A percentile compares a stretch with the other conserved stretches of the same genome.
These are phyloP conservation scores for Amblyteles armatorius DNA, from an alignment of 2,888 invertebrate species.

Conservation along the genomic window DNA sequence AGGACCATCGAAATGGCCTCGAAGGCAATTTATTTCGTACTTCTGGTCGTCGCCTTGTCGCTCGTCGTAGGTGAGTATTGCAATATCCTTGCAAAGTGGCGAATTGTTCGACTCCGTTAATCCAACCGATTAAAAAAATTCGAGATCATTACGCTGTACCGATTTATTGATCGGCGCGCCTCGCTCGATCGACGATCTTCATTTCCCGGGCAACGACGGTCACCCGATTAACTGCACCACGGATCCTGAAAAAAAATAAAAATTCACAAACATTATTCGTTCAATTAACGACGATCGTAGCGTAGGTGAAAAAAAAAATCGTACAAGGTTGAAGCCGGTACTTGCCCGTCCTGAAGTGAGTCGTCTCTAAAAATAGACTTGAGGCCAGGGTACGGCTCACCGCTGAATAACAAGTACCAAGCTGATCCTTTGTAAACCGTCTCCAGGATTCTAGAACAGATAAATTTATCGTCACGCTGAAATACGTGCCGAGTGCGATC, in stretches of 20 bases:
- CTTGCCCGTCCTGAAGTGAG: slow-evolving; percentile 37
- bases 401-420: slow-evolving; percentile 33
- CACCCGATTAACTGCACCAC: background rate
- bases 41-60: slow-evolving; percentile 71
- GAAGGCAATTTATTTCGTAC: slow-evolving; percentile 64
- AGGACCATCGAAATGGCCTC: slow-evolving; percentile 64
- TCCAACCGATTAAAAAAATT: background rate
- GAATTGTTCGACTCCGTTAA: background rate
- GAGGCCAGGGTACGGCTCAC: slow-evolving; percentile 35
- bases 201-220: background rate
- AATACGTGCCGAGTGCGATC: background rate
- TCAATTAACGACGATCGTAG: slow-evolving; percentile 27
- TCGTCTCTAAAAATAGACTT: slow-evolving; percentile 68
- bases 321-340: slow-evolving; percentile 29
- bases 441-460: background rate
- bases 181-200: background rate
- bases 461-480: background rate
- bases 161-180: background rate
- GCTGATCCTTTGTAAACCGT: background rate
- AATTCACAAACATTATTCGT: slow-evolving; percentile 18
- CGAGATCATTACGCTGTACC: background rate
- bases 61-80: slow-evolving; percentile 75
- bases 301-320: slow-evolving; percentile 15
- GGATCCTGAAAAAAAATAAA: background rate
- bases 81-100: background rate